phyloP scores from a whole-genome alignment of 2,797 vertebrate species.

The Argyrosomus regius region DNA sequence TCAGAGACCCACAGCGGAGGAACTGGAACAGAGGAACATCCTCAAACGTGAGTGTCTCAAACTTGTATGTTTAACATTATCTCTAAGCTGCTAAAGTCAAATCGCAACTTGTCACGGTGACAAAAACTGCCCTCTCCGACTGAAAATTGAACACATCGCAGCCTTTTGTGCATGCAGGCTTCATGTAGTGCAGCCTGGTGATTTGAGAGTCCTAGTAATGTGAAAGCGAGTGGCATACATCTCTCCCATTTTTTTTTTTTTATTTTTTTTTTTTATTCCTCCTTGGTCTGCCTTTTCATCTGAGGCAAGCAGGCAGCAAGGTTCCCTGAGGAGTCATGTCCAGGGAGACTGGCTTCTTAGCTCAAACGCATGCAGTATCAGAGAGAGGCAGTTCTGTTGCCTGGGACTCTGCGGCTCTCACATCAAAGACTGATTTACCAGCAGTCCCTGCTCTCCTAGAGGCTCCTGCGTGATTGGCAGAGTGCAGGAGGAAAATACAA shows the following conservation, averaged over 20 bases:
- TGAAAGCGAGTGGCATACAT: slow-evolving; percentile 45
- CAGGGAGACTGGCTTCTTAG: slow-evolving; percentile 59
- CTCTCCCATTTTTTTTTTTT: not conserved
- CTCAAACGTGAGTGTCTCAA: slow-evolving; percentile 93
- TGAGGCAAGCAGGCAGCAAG: slow-evolving; percentile 38
- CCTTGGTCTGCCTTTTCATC: slow-evolving; percentile 51
- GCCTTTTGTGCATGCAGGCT: slow-evolving; percentile 8
- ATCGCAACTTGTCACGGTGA: not conserved
- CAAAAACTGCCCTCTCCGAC: not conserved
- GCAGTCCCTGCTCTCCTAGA: slow-evolving; percentile 58
- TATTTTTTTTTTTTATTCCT: slow-evolving; percentile 22
- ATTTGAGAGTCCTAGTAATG: slow-evolving; percentile 32
- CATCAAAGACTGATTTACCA: slow-evolving; percentile 74
- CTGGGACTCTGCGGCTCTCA: slow-evolving; percentile 55
- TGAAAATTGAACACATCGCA: not conserved
- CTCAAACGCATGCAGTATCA: slow-evolving; percentile 68
- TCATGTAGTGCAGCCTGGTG: slow-evolving; percentile 13
- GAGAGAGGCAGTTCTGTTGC: slow-evolving; percentile 63
- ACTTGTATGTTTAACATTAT: not conserved
- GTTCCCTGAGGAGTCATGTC: slow-evolving; percentile 62
- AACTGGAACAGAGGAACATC: slow-evolving; percentile 98
- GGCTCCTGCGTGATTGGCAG: slow-evolving; percentile 66
- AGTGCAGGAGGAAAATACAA: slow-evolving; percentile 34
- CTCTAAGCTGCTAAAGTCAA: not conserved
- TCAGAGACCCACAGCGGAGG: slow-evolving; percentile 97